Evolutionary conservation across 2,888 invertebrate species (phyloP).

Genomic region (Lithophane leautieri): DNA sequence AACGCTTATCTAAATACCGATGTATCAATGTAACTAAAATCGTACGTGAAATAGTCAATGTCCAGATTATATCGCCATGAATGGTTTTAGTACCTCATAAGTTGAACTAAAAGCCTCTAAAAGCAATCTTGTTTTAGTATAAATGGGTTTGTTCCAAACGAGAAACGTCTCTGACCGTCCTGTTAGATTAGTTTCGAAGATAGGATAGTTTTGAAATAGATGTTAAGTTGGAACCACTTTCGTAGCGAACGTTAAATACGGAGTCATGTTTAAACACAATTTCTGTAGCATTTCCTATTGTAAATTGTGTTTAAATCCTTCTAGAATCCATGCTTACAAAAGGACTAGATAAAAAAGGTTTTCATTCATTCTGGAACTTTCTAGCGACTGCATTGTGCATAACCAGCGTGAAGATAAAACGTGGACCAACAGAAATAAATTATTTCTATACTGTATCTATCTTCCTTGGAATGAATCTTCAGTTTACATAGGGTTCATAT

Average conservation of each 20-base stretch:
- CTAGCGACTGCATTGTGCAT: not conserved
- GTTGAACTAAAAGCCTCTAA: slow-evolving; percentile 49
- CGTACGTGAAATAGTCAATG: slow-evolving; percentile 41
- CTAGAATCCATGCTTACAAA: not conserved
- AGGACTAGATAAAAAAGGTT: not conserved
- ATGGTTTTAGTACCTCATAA: slow-evolving; percentile 48
- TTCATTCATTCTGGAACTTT: not conserved
- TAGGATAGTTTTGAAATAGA: slow-evolving; percentile 52
- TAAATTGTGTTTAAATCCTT: slow-evolving; percentile 25
- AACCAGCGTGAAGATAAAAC: not conserved
- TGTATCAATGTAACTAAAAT: slow-evolving; percentile 18
- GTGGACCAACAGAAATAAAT: not conserved
- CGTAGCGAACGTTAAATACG: slow-evolving; percentile 28
- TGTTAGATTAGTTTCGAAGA: slow-evolving; percentile 51
- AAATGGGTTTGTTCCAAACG: slow-evolving; percentile 41
- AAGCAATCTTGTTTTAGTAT: slow-evolving; percentile 56
- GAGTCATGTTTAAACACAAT: slow-evolving; percentile 14
- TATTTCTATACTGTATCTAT: not conserved
- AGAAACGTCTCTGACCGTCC: slow-evolving; percentile 48
- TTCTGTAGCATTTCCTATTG: slow-evolving; percentile 2
- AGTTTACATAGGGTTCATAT: not conserved
- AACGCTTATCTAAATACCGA: not conserved
- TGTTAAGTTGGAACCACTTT: slow-evolving; percentile 41
- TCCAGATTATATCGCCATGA: slow-evolving; percentile 50
- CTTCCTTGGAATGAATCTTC: not conserved